Evolutionary conservation across 2,888 invertebrate species (phyloP).

Genomic region (Uloborus plumipes): DNA sequence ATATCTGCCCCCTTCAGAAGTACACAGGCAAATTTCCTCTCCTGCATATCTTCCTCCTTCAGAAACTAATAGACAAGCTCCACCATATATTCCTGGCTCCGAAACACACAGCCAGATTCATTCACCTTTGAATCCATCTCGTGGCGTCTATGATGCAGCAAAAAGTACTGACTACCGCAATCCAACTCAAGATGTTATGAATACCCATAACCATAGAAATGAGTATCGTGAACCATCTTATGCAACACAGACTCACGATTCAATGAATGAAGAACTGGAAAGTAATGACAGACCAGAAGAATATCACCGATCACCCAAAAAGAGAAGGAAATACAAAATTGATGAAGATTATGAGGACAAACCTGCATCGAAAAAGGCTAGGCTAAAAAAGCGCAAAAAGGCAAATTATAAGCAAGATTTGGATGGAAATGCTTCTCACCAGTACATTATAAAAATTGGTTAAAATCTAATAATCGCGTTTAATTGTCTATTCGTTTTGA

Average conservation of each 20-base stretch:
- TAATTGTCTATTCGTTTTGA: no score
- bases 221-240: conserved; percentile 11
- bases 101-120: no score
- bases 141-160: background rate
- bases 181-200: background rate
- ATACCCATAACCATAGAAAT: background rate
- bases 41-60: background rate
- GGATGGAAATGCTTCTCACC: conserved; percentile 38
- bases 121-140: no score
- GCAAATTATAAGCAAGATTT: conserved; percentile 11
- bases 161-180: background rate
- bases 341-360: conserved; percentile 6
- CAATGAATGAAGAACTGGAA: background rate
- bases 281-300: background rate
- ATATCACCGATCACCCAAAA: background rate
- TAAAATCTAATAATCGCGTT: background rate
- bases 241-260: background rate
- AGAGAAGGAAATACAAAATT: conserved; percentile 21
- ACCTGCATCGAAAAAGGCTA: background rate
- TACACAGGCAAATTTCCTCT: no score
- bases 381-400: conserved; percentile 10
- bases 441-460: conserved; percentile 45
- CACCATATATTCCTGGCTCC: no score
- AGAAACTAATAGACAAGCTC: background rate
- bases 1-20: no score